Evolutionary conservation across 1,140 invertebrate species (phyloP).

Genomic region (Brachionus asplanchnoidis): DNA sequence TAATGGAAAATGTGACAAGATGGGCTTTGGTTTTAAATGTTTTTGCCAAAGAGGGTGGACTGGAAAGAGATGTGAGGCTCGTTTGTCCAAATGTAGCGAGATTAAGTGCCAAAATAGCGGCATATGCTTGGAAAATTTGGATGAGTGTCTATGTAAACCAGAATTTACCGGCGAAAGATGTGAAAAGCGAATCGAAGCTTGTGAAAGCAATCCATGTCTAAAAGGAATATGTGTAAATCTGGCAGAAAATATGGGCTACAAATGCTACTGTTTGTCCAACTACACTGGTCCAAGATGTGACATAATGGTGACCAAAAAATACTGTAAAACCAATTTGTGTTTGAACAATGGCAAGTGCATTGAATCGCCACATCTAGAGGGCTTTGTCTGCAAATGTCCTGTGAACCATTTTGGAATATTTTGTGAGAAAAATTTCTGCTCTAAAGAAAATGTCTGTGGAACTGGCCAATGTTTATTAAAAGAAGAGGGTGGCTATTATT

Average conservation of each 20-base stretch:
- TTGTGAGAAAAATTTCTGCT: constrained; percentile 33
- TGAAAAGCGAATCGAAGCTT: not conserved
- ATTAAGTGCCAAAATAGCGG: constrained; percentile 47
- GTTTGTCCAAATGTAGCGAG: constrained; percentile 80
- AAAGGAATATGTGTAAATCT: constrained; percentile 41
- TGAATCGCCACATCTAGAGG: not conserved
- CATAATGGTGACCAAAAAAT: not conserved
- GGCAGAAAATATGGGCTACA: not conserved
- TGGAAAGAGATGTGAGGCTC: constrained; percentile 57
- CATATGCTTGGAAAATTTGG: constrained; percentile 47
- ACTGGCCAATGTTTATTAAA: not conserved
- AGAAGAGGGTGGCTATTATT: constrained; percentile 1
- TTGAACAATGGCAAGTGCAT: constrained; percentile 31
- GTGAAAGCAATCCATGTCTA: constrained; percentile 5
- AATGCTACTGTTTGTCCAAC: constrained; percentile 19
- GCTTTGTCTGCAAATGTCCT: constrained; percentile 31
- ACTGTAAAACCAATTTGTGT: not conserved
- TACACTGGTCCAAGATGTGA: constrained; percentile 28
- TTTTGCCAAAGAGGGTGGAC: not conserved
- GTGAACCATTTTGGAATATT: not conserved
- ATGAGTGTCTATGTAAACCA: constrained; percentile 47
- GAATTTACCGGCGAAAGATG: constrained; percentile 46
- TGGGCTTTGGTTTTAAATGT: constrained; percentile 42
- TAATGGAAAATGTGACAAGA: constrained; percentile 63
- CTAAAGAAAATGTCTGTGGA: not conserved